Evolutionary conservation across 2,797 vertebrate genomes (phyloP).

Genomic region (Danio jaintianensis): DNA sequence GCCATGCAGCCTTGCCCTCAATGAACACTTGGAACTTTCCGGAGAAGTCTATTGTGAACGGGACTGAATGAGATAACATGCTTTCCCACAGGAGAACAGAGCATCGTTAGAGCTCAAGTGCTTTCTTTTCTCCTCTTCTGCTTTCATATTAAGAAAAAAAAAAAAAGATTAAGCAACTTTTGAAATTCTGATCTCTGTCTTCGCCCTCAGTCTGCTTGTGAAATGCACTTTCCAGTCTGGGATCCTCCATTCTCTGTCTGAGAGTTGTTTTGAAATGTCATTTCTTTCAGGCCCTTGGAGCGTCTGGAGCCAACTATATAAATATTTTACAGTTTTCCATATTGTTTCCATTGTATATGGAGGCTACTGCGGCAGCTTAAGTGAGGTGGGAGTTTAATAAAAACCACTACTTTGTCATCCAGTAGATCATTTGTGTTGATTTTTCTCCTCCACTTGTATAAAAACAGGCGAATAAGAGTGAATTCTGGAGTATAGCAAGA

Average conservation of each 20-base stretch:
- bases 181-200: slow-evolving; percentile 5
- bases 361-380: background rate
- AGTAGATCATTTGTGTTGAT: slow-evolving; percentile 50
- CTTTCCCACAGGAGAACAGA: slow-evolving; percentile 76
- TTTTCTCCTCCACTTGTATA: slow-evolving; percentile 65
- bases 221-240: slow-evolving; percentile 26
- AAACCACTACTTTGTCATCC: slow-evolving; percentile 52
- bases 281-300: background rate
- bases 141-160: slow-evolving; percentile 6
- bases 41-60: slow-evolving; percentile 78
- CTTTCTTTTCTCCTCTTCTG: slow-evolving; percentile 11
- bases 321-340: background rate
- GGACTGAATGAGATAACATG: slow-evolving; percentile 77
- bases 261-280: slow-evolving; percentile 12
- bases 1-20: slow-evolving; percentile 73
- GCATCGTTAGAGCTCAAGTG: slow-evolving; percentile 60
- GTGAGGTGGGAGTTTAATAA: slow-evolving; percentile 49
- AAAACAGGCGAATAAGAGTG: background rate
- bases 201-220: slow-evolving; percentile 13
- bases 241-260: background rate
- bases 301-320: background rate
- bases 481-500: background rate
- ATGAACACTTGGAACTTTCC: slow-evolving; percentile 80
- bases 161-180: slow-evolving; percentile 25
- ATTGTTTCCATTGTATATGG: slow-evolving; percentile 9